phyloP scores from a whole-genome alignment of 2,113 vertebrate genomes.

The Mobula birostris region DNA sequence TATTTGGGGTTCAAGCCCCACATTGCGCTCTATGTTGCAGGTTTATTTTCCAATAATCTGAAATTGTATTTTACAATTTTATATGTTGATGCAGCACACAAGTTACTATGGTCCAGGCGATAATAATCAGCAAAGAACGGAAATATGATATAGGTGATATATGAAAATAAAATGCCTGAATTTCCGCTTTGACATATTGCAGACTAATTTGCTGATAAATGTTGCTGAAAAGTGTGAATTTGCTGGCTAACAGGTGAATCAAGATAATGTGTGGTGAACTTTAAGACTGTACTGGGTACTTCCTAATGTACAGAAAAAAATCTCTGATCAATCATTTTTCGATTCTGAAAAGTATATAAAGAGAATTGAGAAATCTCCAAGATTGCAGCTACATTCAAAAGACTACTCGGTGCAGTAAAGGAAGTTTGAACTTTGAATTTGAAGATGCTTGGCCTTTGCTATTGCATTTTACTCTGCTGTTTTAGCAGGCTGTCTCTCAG shows the following conservation, averaged over 20 bases:
- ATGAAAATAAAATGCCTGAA: background rate
- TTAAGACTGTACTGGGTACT: background rate
- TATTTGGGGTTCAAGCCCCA: no score
- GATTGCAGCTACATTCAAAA: background rate
- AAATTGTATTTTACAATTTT: background rate
- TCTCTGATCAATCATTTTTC: background rate
- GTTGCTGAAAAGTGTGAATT: background rate
- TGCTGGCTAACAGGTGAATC: background rate
- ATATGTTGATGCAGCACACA: background rate
- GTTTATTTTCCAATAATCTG: background rate
- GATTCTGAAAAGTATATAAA: conserved; percentile 13
- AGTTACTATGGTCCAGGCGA: background rate
- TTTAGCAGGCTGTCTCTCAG: background rate
- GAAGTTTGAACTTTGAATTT: background rate
- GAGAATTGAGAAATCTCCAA: background rate
- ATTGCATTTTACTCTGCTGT: background rate
- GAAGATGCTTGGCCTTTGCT: background rate
- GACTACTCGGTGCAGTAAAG: background rate
- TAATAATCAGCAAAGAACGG: background rate
- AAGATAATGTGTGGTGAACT: background rate
- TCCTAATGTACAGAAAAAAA: background rate
- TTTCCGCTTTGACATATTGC: background rate
- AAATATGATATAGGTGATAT: no score
- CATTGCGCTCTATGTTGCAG: background rate
- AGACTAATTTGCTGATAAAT: background rate